Conservation (phyloP, 1,140 invertebrate genomes). For the Apocrypta bakeri region DNA sequence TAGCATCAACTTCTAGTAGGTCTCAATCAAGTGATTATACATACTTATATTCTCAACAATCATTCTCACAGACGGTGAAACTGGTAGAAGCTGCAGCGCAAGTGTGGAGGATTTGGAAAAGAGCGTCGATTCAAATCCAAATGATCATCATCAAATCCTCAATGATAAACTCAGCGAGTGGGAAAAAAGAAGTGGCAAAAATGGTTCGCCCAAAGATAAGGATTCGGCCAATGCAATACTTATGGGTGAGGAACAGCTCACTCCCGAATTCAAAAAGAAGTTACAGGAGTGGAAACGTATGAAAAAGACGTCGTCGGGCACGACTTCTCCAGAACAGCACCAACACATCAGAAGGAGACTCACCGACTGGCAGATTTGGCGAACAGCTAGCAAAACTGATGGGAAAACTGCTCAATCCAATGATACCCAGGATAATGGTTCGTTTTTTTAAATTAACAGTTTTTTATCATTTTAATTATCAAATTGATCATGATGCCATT, state of each 20-base stretch:
- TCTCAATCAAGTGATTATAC: no score
- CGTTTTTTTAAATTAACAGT: no score
- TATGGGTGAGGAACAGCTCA: constrained; percentile 79
- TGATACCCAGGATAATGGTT: constrained; percentile 1
- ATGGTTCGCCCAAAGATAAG: constrained; percentile 50
- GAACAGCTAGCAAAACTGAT: constrained; percentile 58
- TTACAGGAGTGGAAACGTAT: constrained; percentile 89
- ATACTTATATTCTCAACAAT: no score
- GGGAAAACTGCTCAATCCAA: constrained; percentile 61
- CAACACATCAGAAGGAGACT: constrained; percentile 73
- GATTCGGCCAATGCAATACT: constrained; percentile 59
- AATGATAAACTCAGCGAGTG: constrained; percentile 84
- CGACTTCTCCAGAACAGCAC: constrained; percentile 56
- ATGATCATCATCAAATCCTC: constrained; percentile 73
- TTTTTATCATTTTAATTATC: no score
- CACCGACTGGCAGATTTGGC: constrained; percentile 83
- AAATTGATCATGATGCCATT: no score
- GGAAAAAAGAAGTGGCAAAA: constrained; percentile 75
- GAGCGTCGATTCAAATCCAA: constrained; percentile 43
- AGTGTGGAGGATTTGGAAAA: constrained; percentile 61
- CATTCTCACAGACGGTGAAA: constrained; percentile 41
- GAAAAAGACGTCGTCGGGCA: constrained; percentile 74
- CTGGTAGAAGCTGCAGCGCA: constrained; percentile 57
- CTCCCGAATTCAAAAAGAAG: constrained; percentile 87
- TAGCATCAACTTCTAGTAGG: no score